Conservation (phyloP, 1,140 invertebrate genomes). For the Drosophila subobscura region DNA sequence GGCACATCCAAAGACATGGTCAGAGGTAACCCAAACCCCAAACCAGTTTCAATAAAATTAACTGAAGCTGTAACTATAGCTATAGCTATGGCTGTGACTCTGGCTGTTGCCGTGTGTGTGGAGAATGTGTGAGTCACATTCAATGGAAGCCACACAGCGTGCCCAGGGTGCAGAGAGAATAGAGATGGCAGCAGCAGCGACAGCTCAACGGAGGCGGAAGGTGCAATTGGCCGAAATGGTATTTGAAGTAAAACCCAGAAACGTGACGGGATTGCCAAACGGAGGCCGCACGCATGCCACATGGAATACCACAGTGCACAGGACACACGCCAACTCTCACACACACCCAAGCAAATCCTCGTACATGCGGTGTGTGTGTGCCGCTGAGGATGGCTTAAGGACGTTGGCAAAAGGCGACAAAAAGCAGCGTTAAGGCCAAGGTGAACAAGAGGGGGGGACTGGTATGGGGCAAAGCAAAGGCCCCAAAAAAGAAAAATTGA, state of each 20-base stretch:
- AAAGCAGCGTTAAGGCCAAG: constrained; percentile 21
- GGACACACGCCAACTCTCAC: constrained; percentile 2
- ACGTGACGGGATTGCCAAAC: constrained; percentile 70
- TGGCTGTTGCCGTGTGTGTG: too few relatives aligned
- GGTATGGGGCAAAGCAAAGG: too few relatives aligned
- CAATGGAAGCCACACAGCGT: too few relatives aligned
- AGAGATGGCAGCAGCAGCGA: background rate
- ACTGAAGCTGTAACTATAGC: too few relatives aligned
- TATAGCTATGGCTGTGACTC: too few relatives aligned
- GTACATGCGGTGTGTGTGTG: background rate
- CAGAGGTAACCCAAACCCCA: background rate
- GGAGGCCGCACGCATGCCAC: constrained; percentile 53
- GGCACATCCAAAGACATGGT: background rate
- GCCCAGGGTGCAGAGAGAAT: background rate
- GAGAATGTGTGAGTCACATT: too few relatives aligned
- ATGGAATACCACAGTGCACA: constrained; percentile 2
- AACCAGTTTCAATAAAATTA: too few relatives aligned
- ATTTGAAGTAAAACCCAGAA: constrained; percentile 72
- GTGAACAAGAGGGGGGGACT: constrained; percentile 5
- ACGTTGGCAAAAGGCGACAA: constrained; percentile 28
- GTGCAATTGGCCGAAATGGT: constrained; percentile 74
- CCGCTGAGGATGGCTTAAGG: constrained; percentile 19
- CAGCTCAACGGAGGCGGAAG: constrained; percentile 14
- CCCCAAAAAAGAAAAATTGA: constrained; percentile 2
- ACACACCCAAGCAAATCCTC: background rate